Evolutionary conservation across 2,113 vertebrate genomes (phyloP).

Genomic region (Tyrannus savana): DNA sequence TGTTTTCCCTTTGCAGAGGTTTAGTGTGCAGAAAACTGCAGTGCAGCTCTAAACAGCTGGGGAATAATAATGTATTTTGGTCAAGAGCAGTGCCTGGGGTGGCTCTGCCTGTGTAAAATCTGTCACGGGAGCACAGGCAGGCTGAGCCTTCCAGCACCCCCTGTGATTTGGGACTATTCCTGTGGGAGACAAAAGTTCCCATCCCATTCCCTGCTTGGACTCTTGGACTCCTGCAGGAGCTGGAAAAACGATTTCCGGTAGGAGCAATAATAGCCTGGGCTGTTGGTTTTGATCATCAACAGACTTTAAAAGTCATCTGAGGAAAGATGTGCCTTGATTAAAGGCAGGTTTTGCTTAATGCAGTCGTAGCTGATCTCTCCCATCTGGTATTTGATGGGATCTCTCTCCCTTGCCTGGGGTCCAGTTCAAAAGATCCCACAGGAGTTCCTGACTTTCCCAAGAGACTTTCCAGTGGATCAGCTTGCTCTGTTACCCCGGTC

Average conservation of each 20-base stretch:
- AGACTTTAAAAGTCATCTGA: conserved; percentile 55
- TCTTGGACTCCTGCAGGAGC: conserved; percentile 43
- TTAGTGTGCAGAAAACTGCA: not conserved
- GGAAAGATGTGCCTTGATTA: conserved; percentile 24
- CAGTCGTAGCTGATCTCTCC: conserved; percentile 14
- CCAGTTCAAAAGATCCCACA: not conserved
- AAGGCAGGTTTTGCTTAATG: not conserved
- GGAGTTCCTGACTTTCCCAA: not conserved
- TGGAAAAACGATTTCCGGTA: conserved; percentile 39
- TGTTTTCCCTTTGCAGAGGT: not conserved
- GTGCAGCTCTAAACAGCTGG: not conserved
- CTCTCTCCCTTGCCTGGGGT: not conserved
- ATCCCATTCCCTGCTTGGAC: not conserved
- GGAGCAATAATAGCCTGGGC: conserved; percentile 39
- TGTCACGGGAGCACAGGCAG: not conserved
- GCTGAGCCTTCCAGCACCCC: not conserved
- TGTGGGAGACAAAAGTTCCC: not conserved
- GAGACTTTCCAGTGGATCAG: not conserved
- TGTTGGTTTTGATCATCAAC: conserved; percentile 33
- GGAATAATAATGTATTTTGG: not conserved
- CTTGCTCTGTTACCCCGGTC: not conserved
- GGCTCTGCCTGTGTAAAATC: not conserved
- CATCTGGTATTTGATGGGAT: not conserved
- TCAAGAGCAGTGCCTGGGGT: not conserved
- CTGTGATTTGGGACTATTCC: not conserved